phyloP scores from a whole-genome alignment of 2,113 vertebrate genomes.

The Pollimyrus isidori region DNA sequence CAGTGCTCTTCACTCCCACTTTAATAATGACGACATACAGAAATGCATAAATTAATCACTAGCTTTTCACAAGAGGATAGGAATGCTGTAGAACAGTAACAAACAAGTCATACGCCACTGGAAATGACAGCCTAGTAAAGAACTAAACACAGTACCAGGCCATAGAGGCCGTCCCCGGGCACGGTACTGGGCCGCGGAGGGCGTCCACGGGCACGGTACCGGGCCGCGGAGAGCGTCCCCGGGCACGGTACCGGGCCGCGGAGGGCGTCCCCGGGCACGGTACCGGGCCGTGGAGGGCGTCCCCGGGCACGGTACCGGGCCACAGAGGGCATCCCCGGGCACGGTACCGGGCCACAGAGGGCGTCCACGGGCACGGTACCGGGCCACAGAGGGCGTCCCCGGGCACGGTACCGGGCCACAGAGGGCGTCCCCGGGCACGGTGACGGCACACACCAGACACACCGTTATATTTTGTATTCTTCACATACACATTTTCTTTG shows the following conservation, averaged over 20 bases:
- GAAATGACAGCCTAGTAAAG: conserved; percentile 42
- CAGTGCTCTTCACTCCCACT: conserved; percentile 19
- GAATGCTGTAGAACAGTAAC: conserved; percentile 67
- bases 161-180: conserved; percentile 26
- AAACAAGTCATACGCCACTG: conserved; percentile 53
- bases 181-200: neutral
- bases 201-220: too few relatives aligned
- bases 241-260: too few relatives aligned
- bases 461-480: conserved; percentile 46
- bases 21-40: conserved; percentile 59
- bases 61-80: conserved; percentile 72
- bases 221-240: too few relatives aligned
- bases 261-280: neutral
- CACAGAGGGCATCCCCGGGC: too few relatives aligned
- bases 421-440: neutral
- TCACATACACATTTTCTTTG: conserved; percentile 44
- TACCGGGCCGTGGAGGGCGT: neutral
- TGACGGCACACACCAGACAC: conserved; percentile 39
- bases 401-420: too few relatives aligned
- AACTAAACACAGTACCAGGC: neutral
- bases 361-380: too few relatives aligned
- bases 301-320: too few relatives aligned
- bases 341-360: too few relatives aligned
- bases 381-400: too few relatives aligned
- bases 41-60: conserved; percentile 99